A percentile compares a stretch with the other conserved stretches of the same genome.
phyloP scores from a whole-genome alignment of 2,797 vertebrate species.

The Danio jaintianensis region DNA sequence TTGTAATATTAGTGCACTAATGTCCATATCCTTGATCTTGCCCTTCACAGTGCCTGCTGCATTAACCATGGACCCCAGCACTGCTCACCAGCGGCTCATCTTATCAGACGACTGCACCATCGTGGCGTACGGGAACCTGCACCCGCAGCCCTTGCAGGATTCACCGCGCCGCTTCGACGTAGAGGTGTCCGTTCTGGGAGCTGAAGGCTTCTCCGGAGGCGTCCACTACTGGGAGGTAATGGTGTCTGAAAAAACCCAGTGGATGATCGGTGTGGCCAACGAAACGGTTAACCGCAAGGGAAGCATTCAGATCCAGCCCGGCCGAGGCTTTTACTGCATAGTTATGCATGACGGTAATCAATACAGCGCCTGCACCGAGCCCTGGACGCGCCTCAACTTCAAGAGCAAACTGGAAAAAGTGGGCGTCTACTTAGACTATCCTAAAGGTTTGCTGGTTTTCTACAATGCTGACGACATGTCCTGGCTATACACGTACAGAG shows the following conservation, averaged over 20 bases:
- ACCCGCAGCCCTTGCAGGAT: constrained; percentile 95
- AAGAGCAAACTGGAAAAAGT: constrained; percentile 97
- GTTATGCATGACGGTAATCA: constrained; percentile 99
- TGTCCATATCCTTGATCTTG: background rate
- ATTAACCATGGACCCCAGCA: constrained; percentile 92
- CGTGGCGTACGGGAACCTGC: constrained; percentile 95
- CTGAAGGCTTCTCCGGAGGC: constrained; percentile 86
- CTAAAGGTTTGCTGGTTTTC: constrained; percentile 95
- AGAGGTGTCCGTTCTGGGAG: constrained; percentile 94
- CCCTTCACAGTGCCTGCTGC: constrained; percentile 86
- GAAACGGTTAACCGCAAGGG: constrained; percentile 94
- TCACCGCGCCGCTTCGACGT: constrained; percentile 95
- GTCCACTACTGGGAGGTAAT: constrained; percentile 99
- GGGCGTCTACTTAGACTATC: constrained; percentile 96
- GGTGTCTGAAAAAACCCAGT: constrained; percentile 98
- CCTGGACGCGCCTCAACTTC: constrained; percentile 97
- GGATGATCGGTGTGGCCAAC: constrained; percentile 96
- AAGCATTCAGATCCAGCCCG: constrained; percentile 97
- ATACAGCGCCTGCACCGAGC: constrained; percentile 98
- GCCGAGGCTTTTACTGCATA: constrained; percentile 96
- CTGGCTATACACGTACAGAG: constrained; percentile 97
- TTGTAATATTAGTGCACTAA: no score
- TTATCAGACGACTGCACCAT: constrained; percentile 98
- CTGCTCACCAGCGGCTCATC: constrained; percentile 96
- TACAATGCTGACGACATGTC: constrained; percentile 99